A percentile compares a stretch with the other conserved stretches of the same genome.
phyloP scores from a whole-genome alignment of 2,113 vertebrate genomes.

The Rhadina sibilatrix region DNA sequence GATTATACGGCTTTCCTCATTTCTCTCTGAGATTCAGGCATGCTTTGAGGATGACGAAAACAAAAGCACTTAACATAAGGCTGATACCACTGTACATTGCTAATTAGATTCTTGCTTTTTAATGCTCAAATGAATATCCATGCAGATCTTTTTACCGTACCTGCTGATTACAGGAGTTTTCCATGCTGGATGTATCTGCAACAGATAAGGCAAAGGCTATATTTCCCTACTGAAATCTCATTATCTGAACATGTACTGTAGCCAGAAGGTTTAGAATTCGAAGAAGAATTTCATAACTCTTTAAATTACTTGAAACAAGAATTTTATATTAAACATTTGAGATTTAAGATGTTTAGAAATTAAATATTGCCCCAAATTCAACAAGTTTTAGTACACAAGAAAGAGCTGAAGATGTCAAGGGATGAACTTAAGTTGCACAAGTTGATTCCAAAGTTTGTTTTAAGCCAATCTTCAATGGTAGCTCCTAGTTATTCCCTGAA shows the following conservation, averaged over 20 bases:
- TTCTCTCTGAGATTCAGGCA: background rate
- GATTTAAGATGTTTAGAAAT: background rate
- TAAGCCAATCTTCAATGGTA: background rate
- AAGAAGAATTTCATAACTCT: background rate
- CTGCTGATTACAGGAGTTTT: background rate
- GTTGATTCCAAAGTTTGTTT: background rate
- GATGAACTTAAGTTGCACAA: background rate
- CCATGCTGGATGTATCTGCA: background rate
- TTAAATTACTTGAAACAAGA: background rate
- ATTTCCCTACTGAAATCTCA: background rate
- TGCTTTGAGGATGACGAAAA: background rate
- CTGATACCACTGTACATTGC: background rate
- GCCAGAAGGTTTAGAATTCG: background rate
- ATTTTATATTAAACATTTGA: background rate
- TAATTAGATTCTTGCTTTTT: slow-evolving; percentile 14
- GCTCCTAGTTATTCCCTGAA: background rate
- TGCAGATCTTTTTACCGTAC: background rate
- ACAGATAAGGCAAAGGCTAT: background rate
- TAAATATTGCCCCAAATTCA: background rate
- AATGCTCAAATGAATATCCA: background rate
- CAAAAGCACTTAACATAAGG: background rate
- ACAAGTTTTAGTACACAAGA: background rate
- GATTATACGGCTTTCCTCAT: background rate
- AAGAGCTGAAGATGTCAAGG: background rate
- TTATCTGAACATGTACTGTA: background rate